Conservation (phyloP, 2,888 invertebrate species). For the Dorcus parallelipipedus region DNA sequence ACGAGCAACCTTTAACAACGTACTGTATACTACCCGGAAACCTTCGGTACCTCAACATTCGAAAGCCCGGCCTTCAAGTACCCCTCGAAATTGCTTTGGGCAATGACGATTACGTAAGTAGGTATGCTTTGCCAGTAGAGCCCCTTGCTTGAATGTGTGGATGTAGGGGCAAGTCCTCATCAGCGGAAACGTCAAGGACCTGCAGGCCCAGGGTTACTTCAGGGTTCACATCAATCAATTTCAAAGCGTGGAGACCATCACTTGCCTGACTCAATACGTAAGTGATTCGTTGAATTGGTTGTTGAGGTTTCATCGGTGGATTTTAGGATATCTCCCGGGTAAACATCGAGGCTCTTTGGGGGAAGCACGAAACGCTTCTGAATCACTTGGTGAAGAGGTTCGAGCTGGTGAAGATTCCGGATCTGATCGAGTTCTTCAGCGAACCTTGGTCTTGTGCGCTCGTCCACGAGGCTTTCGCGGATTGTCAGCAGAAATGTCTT, state of each 20-base stretch:
- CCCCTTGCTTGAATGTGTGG: not conserved
- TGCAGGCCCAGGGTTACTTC: conserved; percentile 55
- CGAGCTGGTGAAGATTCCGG: conserved; percentile 58
- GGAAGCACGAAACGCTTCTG: conserved; percentile 68
- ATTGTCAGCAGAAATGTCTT: conserved; percentile 45
- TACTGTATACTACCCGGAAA: conserved; percentile 59
- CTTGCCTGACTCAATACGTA: conserved; percentile 59
- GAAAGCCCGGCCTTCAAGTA: conserved; percentile 56
- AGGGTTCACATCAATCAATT: conserved; percentile 57
- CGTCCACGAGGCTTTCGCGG: conserved; percentile 59
- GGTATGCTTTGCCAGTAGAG: conserved; percentile 29
- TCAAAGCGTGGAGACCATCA: conserved; percentile 57
- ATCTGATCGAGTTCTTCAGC: conserved; percentile 64
- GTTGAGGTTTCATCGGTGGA: not conserved
- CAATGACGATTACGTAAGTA: not conserved
- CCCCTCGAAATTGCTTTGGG: conserved; percentile 48
- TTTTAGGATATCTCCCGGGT: conserved; percentile 7
- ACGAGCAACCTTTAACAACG: conserved; percentile 43
- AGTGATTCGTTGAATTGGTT: conserved; percentile 18
- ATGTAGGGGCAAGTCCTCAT: conserved; percentile 55
- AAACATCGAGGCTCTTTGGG: conserved; percentile 53
- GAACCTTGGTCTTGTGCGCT: conserved; percentile 64
- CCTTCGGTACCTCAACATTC: conserved; percentile 57
- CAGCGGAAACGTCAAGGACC: conserved; percentile 52
- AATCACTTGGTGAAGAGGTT: conserved; percentile 64